Evolutionary conservation across 2,797 vertebrate genomes (phyloP).

Genomic region (Ceyx erithaca): DNA sequence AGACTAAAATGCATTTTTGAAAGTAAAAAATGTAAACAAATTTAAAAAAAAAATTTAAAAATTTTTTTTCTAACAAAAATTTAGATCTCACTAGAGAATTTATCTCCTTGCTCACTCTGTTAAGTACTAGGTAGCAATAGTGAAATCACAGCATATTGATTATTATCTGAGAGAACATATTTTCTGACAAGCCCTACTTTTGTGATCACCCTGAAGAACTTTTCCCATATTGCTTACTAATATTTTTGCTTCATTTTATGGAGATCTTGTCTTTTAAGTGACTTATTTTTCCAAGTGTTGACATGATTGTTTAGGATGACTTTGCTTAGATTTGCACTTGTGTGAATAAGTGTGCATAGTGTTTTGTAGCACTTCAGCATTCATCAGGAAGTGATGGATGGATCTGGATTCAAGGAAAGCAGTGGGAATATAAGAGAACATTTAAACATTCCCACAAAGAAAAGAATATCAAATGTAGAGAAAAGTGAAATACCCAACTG

Average conservation of each 20-base stretch:
- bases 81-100: background rate
- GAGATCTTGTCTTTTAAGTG: background rate
- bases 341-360: background rate
- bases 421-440: background rate
- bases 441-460: background rate
- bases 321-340: background rate
- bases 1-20: background rate
- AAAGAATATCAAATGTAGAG: background rate
- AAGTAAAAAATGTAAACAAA: background rate
- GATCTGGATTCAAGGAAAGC: background rate
- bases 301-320: background rate
- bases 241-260: background rate
- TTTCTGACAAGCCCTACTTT: background rate
- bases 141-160: background rate
- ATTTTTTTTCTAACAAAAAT: background rate
- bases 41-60: too few relatives aligned
- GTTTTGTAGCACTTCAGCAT: background rate
- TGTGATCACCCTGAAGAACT: background rate
- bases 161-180: background rate
- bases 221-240: background rate
- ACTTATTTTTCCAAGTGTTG: background rate
- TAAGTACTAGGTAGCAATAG: background rate
- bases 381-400: background rate
- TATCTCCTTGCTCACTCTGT: background rate
- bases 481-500: background rate